Conservation (phyloP, 1,140 invertebrate genomes). For the Zaprionus ornatus region DNA sequence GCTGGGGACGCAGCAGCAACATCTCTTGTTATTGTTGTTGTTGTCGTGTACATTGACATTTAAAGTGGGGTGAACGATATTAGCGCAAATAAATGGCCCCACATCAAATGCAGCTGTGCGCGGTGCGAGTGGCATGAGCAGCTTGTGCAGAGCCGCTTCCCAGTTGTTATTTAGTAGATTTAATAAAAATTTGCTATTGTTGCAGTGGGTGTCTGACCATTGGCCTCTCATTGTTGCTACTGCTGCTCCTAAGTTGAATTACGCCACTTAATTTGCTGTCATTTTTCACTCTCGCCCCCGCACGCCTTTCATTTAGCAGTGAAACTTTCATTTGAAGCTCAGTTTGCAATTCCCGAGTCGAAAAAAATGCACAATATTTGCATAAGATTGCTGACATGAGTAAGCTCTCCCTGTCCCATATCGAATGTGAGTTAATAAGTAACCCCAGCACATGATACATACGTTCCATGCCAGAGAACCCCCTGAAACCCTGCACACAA, state of each 20-base stretch:
- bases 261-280: slow-evolving; percentile 62
- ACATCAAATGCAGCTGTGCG: slow-evolving; percentile 66
- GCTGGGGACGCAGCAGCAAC: slow-evolving; percentile 27
- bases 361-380: slow-evolving; percentile 55
- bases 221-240: slow-evolving; percentile 16
- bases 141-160: slow-evolving; percentile 15
- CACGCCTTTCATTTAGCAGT: slow-evolving; percentile 61
- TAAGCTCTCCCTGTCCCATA: slow-evolving; percentile 13
- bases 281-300: slow-evolving; percentile 7
- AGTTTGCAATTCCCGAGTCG: background rate
- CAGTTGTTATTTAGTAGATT: slow-evolving; percentile 63
- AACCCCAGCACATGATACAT: slow-evolving; percentile 25
- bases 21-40: slow-evolving; percentile 22
- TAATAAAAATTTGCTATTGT: slow-evolving; percentile 69
- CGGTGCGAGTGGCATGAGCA: slow-evolving; percentile 24
- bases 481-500: slow-evolving; percentile 35
- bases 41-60: slow-evolving; percentile 71
- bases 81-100: slow-evolving; percentile 78
- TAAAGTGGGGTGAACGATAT: slow-evolving; percentile 81
- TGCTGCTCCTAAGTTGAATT: slow-evolving; percentile 41
- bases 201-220: slow-evolving; percentile 51
- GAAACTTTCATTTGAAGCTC: slow-evolving; percentile 43
- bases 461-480: slow-evolving; percentile 17
- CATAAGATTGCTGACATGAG: slow-evolving; percentile 55
- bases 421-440: slow-evolving; percentile 12